These are phyloP conservation scores for Myioborus miniatus DNA, from an alignment of 2,797 vertebrate species.

Conservation along the genomic window DNA sequence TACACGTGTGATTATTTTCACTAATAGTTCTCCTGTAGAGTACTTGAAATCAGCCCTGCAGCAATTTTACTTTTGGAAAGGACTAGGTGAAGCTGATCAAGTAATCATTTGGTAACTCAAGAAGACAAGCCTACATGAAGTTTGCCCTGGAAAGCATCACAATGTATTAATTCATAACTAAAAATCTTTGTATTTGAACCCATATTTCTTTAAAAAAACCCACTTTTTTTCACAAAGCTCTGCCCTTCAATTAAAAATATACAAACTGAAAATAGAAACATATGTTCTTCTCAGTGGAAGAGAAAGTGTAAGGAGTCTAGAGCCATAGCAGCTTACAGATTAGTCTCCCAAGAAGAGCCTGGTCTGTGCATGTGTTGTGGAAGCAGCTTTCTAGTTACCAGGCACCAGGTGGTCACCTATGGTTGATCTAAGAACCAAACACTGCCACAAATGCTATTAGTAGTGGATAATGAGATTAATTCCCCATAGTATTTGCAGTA, in stretches of 20 bases:
- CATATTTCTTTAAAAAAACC: fast-evolving
- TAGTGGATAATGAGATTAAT: constrained; percentile 53
- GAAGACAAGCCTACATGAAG: neutral
- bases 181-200: neutral
- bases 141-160: neutral
- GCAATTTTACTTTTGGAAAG: neutral
- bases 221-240: neutral
- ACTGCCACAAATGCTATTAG: constrained; percentile 41
- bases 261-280: neutral
- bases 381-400: neutral
- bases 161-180: neutral
- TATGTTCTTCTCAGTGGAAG: neutral
- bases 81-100: neutral
- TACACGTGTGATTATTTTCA: neutral
- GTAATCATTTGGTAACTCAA: neutral
- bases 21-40: neutral
- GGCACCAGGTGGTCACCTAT: constrained; percentile 49
- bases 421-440: constrained; percentile 31
- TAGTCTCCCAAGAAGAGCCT: neutral
- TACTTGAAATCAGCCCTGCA: neutral
- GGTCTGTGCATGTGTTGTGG: neutral
- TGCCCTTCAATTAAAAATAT: neutral
- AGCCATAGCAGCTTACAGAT: neutral
- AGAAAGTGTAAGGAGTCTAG: constrained; percentile 13
- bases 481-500: constrained; percentile 16